A percentile compares a stretch with the other conserved stretches of the same genome.
Evolutionary conservation across 2,888 invertebrate genomes (phyloP).

Genomic region (Lissonota sp.): DNA sequence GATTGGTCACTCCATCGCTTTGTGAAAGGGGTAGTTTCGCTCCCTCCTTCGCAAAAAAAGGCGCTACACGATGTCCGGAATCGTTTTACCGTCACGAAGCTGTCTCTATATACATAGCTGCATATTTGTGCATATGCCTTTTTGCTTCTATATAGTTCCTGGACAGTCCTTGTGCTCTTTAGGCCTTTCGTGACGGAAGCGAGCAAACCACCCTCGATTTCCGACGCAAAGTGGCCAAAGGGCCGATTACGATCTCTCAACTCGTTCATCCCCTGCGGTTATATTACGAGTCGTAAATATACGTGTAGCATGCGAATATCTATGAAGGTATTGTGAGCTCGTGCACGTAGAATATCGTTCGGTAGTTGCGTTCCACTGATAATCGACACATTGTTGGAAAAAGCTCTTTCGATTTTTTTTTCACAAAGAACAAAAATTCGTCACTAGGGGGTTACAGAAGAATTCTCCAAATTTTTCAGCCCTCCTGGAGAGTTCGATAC

Average conservation of each 20-base stretch:
- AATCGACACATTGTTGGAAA: background rate
- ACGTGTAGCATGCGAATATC: background rate
- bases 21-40: slow-evolving; percentile 50
- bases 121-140: too few species aligned
- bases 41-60: slow-evolving; percentile 40
- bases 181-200: slow-evolving; percentile 79
- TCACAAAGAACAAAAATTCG: background rate
- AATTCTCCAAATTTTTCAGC: background rate
- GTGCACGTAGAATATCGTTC: background rate
- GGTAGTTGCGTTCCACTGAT: background rate
- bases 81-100: slow-evolving; percentile 66
- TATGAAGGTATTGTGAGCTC: slow-evolving; percentile 11
- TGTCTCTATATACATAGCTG: background rate
- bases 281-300: slow-evolving; percentile 19
- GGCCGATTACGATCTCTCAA: slow-evolving; percentile 79
- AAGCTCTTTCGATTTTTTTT: background rate
- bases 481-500: too few species aligned
- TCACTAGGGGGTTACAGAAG: background rate
- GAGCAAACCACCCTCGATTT: slow-evolving; percentile 81
- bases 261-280: slow-evolving; percentile 60
- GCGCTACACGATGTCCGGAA: slow-evolving; percentile 60
- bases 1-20: slow-evolving; percentile 8
- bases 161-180: slow-evolving; percentile 36
- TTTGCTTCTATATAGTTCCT: background rate
- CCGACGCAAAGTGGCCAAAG: slow-evolving; percentile 82